Conservation (phyloP, 2,113 vertebrate genomes). For the Hippocampus comes region DNA sequence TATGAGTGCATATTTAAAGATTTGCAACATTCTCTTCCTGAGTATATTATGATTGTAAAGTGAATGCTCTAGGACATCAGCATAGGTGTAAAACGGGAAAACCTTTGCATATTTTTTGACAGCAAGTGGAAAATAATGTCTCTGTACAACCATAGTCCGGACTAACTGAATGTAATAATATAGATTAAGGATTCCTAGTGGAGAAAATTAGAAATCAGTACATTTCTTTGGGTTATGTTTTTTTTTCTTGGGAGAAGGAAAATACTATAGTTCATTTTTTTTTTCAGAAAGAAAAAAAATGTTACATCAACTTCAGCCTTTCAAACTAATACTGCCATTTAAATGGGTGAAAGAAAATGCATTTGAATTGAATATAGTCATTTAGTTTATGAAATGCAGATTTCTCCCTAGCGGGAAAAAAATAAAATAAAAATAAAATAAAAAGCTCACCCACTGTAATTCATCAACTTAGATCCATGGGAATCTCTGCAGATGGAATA, state of each 20-base stretch:
- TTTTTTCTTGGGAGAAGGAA: background rate
- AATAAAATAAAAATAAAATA: background rate
- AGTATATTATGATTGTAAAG: background rate
- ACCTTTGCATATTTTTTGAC: background rate
- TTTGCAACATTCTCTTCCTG: background rate
- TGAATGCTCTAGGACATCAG: background rate
- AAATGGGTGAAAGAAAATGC: background rate
- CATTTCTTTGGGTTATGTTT: background rate
- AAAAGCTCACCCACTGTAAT: background rate
- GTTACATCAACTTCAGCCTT: background rate
- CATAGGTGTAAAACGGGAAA: background rate
- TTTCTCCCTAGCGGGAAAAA: background rate
- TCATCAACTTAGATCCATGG: slow-evolving; percentile 6
- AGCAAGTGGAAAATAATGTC: background rate
- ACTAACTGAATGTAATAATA: background rate
- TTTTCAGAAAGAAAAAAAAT: background rate
- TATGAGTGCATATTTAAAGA: background rate
- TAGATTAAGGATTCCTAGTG: background rate
- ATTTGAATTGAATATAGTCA: background rate
- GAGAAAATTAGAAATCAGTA: background rate
- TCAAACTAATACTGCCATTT: background rate
- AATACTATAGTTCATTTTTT: background rate
- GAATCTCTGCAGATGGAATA: slow-evolving; percentile 27
- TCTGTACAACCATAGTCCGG: background rate
- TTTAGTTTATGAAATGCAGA: background rate